Conservation (phyloP, 2,113 vertebrate genomes). For the Prionailurus bengalensis region DNA sequence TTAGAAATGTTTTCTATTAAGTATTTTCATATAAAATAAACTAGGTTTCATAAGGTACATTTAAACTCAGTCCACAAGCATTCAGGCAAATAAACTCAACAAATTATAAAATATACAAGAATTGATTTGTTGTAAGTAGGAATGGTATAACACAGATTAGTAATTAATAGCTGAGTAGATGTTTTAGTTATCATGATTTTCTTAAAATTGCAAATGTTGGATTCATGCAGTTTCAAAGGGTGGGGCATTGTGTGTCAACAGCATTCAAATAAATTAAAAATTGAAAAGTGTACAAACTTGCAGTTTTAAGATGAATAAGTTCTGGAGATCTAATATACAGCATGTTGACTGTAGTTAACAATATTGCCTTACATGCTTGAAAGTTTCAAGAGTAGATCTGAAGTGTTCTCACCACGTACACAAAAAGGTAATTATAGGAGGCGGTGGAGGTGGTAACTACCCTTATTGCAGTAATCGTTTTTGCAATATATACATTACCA, state of each 20-base stretch:
- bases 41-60: background rate
- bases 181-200: background rate
- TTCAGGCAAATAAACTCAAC: background rate
- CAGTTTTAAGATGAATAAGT: background rate
- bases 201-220: background rate
- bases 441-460: background rate
- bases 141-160: background rate
- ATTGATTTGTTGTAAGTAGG: conserved; percentile 1
- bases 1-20: conserved; percentile 40
- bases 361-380: background rate
- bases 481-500: background rate
- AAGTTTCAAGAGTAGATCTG: background rate
- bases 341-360: background rate
- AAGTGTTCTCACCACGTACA: background rate
- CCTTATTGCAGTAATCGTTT: background rate
- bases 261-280: background rate
- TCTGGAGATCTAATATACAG: background rate
- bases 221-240: background rate
- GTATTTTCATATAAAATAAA: conserved; percentile 29
- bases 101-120: background rate
- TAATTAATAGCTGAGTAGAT: background rate
- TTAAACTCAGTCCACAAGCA: background rate
- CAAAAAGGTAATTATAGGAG: background rate
- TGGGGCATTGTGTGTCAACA: background rate
- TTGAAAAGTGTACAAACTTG: background rate